Percentiles rank a stretch among this genome's conserved stretches.
Evolutionary conservation across 1,140 invertebrate species (phyloP).

Genomic region (Hylaeus volcanicus): DNA sequence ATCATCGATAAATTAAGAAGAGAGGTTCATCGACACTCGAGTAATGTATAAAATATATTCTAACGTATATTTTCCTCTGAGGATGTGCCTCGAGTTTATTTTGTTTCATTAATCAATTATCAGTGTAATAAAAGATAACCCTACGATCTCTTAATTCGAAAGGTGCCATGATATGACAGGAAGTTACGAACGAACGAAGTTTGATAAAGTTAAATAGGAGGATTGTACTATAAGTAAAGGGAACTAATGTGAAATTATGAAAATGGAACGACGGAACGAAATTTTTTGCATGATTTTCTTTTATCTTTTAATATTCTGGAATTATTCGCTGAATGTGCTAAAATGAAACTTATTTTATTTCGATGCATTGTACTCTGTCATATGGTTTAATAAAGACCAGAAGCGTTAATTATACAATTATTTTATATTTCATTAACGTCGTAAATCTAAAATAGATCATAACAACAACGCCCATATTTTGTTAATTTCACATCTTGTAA

Average conservation of each 20-base stretch:
- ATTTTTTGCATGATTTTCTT: background rate
- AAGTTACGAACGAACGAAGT: background rate
- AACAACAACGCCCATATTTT: background rate
- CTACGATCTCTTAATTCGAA: background rate
- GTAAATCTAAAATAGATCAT: background rate
- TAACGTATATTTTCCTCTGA: background rate
- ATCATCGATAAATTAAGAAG: background rate
- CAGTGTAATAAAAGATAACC: background rate
- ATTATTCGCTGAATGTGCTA: background rate
- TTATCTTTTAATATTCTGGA: background rate
- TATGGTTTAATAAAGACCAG: background rate
- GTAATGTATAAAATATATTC: background rate
- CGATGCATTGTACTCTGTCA: background rate
- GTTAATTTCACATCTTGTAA: background rate
- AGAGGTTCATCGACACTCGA: background rate
- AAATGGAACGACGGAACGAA: background rate
- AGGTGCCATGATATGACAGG: conserved; percentile 26
- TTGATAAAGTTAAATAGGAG: background rate
- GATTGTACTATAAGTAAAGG: background rate
- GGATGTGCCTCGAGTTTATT: background rate
- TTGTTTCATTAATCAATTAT: background rate
- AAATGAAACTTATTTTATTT: background rate
- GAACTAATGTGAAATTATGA: background rate
- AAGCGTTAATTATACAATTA: background rate
- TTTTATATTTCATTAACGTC: background rate